Conservation (phyloP, 2,797 vertebrate species). For the Pseudomugil gertrudae region DNA sequence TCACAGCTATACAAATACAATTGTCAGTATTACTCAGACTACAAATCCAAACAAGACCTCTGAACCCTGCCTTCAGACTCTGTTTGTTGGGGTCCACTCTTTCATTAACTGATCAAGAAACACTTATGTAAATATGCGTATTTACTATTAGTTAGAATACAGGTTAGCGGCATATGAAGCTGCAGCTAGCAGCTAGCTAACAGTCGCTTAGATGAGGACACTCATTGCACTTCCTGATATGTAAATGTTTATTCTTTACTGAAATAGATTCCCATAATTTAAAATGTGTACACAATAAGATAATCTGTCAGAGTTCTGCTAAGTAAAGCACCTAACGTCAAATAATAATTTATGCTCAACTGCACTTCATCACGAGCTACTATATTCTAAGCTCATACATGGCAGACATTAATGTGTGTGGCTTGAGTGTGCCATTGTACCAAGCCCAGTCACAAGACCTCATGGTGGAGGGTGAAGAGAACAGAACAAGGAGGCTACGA, state of each 20-base stretch:
- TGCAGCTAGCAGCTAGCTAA: not conserved
- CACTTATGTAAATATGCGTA: no score
- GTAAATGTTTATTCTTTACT: not conserved
- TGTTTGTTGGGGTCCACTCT: not conserved
- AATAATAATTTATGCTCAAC: slow-evolving; percentile 5
- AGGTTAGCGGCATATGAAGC: not conserved
- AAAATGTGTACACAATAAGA: not conserved
- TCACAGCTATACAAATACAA: not conserved
- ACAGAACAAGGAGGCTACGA: slow-evolving; percentile 29
- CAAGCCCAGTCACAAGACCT: slow-evolving; percentile 26
- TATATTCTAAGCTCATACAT: slow-evolving; percentile 7
- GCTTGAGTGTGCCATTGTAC: slow-evolving; percentile 1
- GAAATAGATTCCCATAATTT: not conserved
- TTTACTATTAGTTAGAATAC: not conserved
- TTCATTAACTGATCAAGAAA: not conserved
- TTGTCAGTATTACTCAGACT: not conserved
- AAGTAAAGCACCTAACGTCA: not conserved
- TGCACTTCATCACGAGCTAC: not conserved
- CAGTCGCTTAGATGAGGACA: not conserved
- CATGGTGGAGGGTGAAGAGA: slow-evolving; percentile 14
- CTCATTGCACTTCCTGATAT: not conserved
- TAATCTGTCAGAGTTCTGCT: not conserved
- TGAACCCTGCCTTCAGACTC: not conserved
- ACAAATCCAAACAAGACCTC: not conserved
- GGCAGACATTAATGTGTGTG: not conserved